Conservation (phyloP, 2,888 invertebrate genomes). For the Alsophila aescularia region DNA sequence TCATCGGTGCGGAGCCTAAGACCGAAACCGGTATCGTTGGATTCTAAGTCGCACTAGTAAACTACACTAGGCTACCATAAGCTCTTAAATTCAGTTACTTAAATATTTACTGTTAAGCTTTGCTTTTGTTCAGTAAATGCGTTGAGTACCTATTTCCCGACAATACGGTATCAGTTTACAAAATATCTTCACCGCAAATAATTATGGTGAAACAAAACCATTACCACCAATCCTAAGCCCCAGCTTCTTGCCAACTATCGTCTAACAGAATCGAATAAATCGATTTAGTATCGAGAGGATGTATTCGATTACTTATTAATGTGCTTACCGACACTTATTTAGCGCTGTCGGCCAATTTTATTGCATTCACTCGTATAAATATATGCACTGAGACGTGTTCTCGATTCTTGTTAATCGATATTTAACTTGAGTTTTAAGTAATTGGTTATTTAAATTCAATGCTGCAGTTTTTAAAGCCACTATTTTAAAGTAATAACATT, state of each 20-base stretch:
- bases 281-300: constrained; percentile 62
- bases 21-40: too few relatives aligned
- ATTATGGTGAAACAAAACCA: constrained; percentile 13
- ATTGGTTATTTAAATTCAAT: constrained; percentile 38
- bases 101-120: too few relatives aligned
- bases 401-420: constrained; percentile 64
- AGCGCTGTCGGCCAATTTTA: constrained; percentile 72
- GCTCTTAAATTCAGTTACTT: too few relatives aligned
- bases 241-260: constrained; percentile 38
- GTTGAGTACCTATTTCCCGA: background rate
- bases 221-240: constrained; percentile 42
- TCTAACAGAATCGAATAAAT: constrained; percentile 65
- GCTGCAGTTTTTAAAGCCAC: background rate
- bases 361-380: constrained; percentile 63
- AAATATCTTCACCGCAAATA: constrained; percentile 16
- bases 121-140: too few relatives aligned
- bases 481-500: background rate
- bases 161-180: constrained; percentile 9
- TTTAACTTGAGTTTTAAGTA: constrained; percentile 56
- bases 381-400: constrained; percentile 57
- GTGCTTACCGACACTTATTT: constrained; percentile 74
- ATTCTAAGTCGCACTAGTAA: too few relatives aligned
- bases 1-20: too few relatives aligned
- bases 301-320: constrained; percentile 82
- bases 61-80: too few relatives aligned